phyloP scores from a whole-genome alignment of 2,888 invertebrate genomes.

The Lottia gigantea region DNA sequence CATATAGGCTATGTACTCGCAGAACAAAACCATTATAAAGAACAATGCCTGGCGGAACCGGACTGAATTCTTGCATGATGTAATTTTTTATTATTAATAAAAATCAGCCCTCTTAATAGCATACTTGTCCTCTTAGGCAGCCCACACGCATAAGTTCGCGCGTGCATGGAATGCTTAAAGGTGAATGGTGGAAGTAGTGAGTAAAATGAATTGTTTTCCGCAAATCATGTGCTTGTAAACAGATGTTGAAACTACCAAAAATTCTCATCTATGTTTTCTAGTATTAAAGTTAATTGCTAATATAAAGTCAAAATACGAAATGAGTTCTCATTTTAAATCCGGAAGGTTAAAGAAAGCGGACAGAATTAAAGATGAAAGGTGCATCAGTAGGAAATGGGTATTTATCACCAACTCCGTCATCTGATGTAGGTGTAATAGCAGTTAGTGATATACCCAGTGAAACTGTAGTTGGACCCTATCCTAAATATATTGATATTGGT shows the following conservation, averaged over 20 bases:
- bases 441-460: slow-evolving; percentile 30
- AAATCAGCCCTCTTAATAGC: not conserved
- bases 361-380: not conserved
- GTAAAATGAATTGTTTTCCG: slow-evolving; percentile 6
- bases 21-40: too few relatives aligned
- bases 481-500: slow-evolving; percentile 32
- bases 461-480: slow-evolving; percentile 34
- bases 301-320: not conserved
- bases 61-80: too few relatives aligned
- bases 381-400: not conserved
- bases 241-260: slow-evolving; percentile 3
- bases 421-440: slow-evolving; percentile 31
- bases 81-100: too few relatives aligned
- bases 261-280: slow-evolving; percentile 1
- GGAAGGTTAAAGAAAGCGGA: too few relatives aligned
- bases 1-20: too few relatives aligned
- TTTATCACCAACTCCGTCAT: slow-evolving; percentile 12
- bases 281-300: slow-evolving; percentile 5
- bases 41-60: too few relatives aligned
- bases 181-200: not conserved
- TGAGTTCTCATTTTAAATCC: not conserved
- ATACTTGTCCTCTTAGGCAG: slow-evolving; percentile 2
- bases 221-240: not conserved
- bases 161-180: not conserved
- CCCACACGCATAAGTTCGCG: not conserved